Conservation (phyloP, 2,113 vertebrate genomes). For the Struthidea cinerea region DNA sequence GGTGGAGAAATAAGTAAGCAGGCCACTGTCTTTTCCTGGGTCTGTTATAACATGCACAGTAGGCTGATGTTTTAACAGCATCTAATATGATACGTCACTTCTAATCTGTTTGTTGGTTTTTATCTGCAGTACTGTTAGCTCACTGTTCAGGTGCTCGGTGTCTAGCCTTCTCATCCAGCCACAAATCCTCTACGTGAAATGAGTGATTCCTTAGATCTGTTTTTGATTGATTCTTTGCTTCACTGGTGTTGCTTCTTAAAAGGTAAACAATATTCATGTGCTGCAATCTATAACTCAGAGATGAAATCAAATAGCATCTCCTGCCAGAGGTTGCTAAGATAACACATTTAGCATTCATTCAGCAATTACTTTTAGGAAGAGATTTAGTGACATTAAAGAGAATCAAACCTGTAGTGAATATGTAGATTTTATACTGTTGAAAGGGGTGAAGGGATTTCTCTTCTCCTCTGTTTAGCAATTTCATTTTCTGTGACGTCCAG, state of each 20-base stretch:
- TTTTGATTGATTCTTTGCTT: slow-evolving; percentile 56
- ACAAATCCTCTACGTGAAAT: slow-evolving; percentile 49
- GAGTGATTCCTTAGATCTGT: slow-evolving; percentile 43
- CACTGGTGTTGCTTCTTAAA: slow-evolving; percentile 55
- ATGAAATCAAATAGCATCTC: slow-evolving; percentile 30
- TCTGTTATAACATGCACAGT: neutral
- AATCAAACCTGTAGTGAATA: neutral
- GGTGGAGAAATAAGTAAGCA: neutral
- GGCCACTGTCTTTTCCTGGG: neutral
- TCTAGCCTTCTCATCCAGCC: slow-evolving; percentile 48
- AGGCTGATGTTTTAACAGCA: neutral
- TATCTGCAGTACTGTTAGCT: slow-evolving; percentile 50
- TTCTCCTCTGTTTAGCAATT: neutral
- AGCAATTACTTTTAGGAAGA: neutral
- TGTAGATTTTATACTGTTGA: neutral
- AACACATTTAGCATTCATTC: slow-evolving; percentile 8
- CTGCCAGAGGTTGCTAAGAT: slow-evolving; percentile 24
- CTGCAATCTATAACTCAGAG: slow-evolving; percentile 35
- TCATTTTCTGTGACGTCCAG: neutral
- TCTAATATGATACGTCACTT: slow-evolving; percentile 25
- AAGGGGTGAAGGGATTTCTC: neutral
- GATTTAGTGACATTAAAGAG: neutral
- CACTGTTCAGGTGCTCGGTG: slow-evolving; percentile 39
- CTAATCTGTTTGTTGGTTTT: slow-evolving; percentile 52
- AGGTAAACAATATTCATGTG: slow-evolving; percentile 49